Conservation (phyloP, 2,888 invertebrate genomes). For the Apodemia hepburni region DNA sequence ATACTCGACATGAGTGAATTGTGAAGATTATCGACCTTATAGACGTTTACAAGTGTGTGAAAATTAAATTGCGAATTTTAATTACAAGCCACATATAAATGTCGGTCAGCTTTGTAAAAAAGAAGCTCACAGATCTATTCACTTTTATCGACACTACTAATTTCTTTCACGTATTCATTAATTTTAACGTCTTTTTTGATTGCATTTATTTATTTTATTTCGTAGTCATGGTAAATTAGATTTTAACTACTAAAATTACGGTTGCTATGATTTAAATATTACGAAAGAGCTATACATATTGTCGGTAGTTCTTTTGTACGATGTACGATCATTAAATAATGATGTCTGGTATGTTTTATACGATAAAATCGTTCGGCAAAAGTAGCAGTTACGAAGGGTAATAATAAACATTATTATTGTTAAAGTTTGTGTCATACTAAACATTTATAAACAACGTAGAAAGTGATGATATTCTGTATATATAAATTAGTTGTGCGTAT, state of each 20-base stretch:
- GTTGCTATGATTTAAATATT: background rate
- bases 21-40: background rate
- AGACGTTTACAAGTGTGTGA: constrained; percentile 1
- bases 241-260: background rate
- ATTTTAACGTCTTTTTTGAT: constrained; percentile 18
- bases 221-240: background rate
- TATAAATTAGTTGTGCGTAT: too few species aligned
- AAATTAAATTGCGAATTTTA: constrained; percentile 10
- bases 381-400: too few species aligned
- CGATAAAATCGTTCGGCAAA: background rate
- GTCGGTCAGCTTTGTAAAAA: constrained; percentile 6
- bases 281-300: background rate
- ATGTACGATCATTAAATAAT: too few species aligned
- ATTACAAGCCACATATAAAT: background rate
- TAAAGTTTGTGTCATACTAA: too few species aligned
- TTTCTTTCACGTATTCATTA: background rate
- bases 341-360: too few species aligned
- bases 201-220: background rate
- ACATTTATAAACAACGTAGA: too few species aligned
- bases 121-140: background rate
- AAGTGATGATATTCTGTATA: too few species aligned
- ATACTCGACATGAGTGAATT: background rate
- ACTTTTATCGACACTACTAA: constrained; percentile 3
- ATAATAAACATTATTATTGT: too few species aligned
- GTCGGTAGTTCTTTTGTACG: background rate